Base-by-base conservation (phyloP, 2,888 invertebrate genomes). In the Xylota sylvarum region DNA sequence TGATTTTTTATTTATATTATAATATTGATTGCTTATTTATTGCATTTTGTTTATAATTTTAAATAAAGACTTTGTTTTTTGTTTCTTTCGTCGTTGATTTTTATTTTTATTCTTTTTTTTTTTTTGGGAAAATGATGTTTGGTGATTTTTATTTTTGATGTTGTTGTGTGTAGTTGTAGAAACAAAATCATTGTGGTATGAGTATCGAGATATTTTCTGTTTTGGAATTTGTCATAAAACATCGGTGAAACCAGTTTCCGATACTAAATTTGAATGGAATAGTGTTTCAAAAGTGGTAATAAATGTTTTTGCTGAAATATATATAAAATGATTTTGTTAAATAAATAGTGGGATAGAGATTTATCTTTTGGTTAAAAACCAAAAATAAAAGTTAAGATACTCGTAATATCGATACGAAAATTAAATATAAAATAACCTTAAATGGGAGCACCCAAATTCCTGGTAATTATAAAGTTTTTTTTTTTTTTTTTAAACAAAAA, bases 161-260 rank as follows among this genome's bases (percentile, higher is more conserved):
- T 37, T 37, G 37, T 37, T 77, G 37, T 70, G 50, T 82, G 27
- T 67, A 60, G 48, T 72, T 84, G 58, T 40, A 23, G 74, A 52
- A 78, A 62, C 43, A 23, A 55, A 67, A 56, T 60, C 35, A 50
- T 56, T 65, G 52, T 52, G 52, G n/a, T 37, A 48, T 43, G 10
- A 40, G 76, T 69, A 60, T 69, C 17, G 52, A 17, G 23, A 35
- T 58, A 23, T 52, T 69, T 69, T 46, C 52, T 58, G 46, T 35
- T 23, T 78, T 64, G 46, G 55, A 72, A 76, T 70, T 23, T 77
- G 19, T 50, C 40, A 65, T 32, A 58, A 40, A 79, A 74, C 70
- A 12, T 65, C 80, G 80, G 76, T 85, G 85, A 80, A 77, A 85
- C 80, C 80, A 67, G 85, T 72, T 27, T 76, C 85, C 85, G 72